These are phyloP conservation scores for Bombus confusus DNA, from an alignment of 1,140 invertebrate genomes.

Conservation along the genomic window DNA sequence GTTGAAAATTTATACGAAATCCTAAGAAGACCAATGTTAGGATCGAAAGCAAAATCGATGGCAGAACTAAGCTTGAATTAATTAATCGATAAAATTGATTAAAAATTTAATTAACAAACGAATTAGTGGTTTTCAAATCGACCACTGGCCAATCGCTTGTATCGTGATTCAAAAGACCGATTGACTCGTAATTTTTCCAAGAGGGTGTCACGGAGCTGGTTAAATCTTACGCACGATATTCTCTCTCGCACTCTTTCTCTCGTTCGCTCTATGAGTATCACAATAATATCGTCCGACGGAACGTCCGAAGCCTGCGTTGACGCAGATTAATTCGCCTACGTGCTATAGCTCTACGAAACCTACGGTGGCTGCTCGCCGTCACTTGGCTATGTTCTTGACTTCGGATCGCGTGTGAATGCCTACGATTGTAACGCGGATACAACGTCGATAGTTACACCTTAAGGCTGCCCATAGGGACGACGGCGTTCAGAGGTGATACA, in stretches of 20 bases:
- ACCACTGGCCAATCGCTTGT: not conserved
- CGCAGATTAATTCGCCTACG: constrained; percentile 35
- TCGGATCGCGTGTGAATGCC: not conserved
- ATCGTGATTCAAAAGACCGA: not conserved
- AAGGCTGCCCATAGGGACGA: constrained; percentile 49
- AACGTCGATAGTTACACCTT: constrained; percentile 48
- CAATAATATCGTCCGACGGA: constrained; percentile 81
- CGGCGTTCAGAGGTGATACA: constrained; percentile 67
- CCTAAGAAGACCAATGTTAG: not conserved
- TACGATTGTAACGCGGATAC: constrained; percentile 34
- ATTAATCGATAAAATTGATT: too few relatives aligned
- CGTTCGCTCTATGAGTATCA: constrained; percentile 75
- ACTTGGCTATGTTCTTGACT: not conserved
- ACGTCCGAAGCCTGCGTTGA: constrained; percentile 78
- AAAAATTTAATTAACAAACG: not conserved
- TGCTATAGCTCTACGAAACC: constrained; percentile 7
- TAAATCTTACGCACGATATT: constrained; percentile 37
- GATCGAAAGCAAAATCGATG: too few relatives aligned
- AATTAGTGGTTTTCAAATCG: not conserved
- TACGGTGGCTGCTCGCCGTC: constrained; percentile 1
- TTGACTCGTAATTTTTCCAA: not conserved
- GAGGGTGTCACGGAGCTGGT: not conserved
- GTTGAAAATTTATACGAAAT: not conserved
- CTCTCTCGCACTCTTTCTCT: constrained; percentile 19
- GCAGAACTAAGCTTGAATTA: too few relatives aligned